Base-by-base conservation (phyloP, 2,797 vertebrate species). In the Schizothorax lantsangensis region DNA sequence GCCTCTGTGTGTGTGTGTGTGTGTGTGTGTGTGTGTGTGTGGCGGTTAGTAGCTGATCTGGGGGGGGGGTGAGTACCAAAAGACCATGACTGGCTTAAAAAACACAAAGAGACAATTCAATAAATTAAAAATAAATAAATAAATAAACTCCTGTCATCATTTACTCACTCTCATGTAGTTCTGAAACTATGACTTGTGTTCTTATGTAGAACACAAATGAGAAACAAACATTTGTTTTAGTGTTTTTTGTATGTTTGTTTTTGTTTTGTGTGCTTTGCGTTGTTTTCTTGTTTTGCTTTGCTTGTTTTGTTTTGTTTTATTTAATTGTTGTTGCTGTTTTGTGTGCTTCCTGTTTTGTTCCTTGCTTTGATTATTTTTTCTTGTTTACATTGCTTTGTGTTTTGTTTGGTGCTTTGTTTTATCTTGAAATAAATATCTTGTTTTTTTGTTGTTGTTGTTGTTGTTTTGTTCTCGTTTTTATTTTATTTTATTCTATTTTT, bases 21-120 rank as follows among this genome's bases (percentile, higher is more conserved):
- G 38, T 36, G 47, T 72, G 66, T 54, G 26, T 12, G 40, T 43
- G 72, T 66, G 68, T 62, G 79, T 45, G 36, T 72, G 36, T 59
- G 66, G 86, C 89, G 66, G 83, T 40, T 79, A 23, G 64, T 69
- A 6, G n/a, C 54, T 74, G 17, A 36, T 62, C 54, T 47, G 82
- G 54, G 57, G 72, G 81, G 54, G 36, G 81, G 81, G 81, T 72
- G 23, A 71, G 6, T 54, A 40, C 2, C 1, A 64, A 68, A 66
- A 66, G 40, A 81, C 59, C 40, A 30, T 33, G 12, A 77, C 10
- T 77, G 17, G 19, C 10, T 77, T 54, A 19, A 54, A 54, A 77
- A 54, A 12, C 26, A 52, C n/a, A 73, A 23, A 45, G 6, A 74
- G n/a, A 30, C 40, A 21, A 66, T 33, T 47, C 6, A 19, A 81